Evolutionary conservation across 2,797 vertebrate species (phyloP), one percentile per base, ranked within the genome.

Genomic region (Babyrousa celebensis): DNA sequence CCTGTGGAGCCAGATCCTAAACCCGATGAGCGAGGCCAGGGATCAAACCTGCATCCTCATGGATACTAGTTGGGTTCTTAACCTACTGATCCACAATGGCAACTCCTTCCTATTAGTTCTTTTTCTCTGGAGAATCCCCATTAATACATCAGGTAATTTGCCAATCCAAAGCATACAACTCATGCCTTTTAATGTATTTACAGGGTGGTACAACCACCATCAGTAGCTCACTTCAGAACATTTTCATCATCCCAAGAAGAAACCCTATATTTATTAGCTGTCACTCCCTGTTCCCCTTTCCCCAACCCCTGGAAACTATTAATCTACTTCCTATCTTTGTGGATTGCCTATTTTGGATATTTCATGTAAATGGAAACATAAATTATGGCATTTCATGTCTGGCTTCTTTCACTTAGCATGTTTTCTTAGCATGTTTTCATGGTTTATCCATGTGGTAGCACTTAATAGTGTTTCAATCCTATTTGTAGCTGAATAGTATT

Each of bases 311-410:
- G 27, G 32, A 27, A 88, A 43, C 85, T 48, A 58, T 17, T 65
- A 58, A 65, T 85, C 71, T 71, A 58, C 27, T 18, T 67, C 27
- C 58, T 72, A 14, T 62, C 36, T 85, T 12, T 67, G 17, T 27
- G 29, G 29, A 52, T 87, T 91, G 56, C 56, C 67, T 79, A 27
- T 65, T 89, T 86, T 79, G 36, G 65, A 27, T 92, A 89, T 85
- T 93, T 93, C n/a, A 58, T 89, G 36, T 36, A 82, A 91, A 23
- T 89, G 17, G 36, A 90, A 84, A 78, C 21, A 16, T 5, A 71
- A 17, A 80, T 72, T 56, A 82, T 72, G 48, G 32, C 27, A 36
- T 77, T 78, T 85, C 89, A 23, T 83, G 58, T 85, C 71, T 72
- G 36, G 23, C 58, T 89, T 95, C 67, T 79, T 72, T 85, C 56